Evolutionary conservation across 2,113 vertebrate species (phyloP), one percentile per base, ranked within the genome.

Genomic region (Planiliza haematocheilus): DNA sequence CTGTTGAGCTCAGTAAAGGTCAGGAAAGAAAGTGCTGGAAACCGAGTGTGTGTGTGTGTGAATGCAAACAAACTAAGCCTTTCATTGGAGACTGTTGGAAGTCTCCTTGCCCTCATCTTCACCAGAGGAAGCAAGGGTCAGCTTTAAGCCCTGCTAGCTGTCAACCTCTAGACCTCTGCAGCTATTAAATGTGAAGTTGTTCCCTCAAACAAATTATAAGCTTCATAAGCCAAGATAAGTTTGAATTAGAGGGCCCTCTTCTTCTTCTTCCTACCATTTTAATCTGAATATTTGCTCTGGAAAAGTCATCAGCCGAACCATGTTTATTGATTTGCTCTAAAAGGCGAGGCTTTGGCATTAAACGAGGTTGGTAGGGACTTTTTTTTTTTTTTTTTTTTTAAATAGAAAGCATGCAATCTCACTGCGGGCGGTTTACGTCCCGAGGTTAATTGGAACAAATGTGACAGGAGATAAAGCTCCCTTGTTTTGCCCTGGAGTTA

Each of bases 151-250:
- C 41, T 49, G 48, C 30, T 39, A 63, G 51, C 71, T 66, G 76
- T 59, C 76, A 68, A 42, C 51, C 52, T 69, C 53, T 65, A 38
- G 59, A 79, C 59, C 50, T 84, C 66, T 34, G 36, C 38, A 30
- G 41, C 2, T 39, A 82, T 58, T 77, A 45, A 74, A 67, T 13
- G 55, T 7, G 36, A 67, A 60, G 57, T 45, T 55, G 58, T 43
- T 70, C 38, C 63, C 56, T 74, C 51, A 59, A 49, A 61, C 70
- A 60, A 81, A 84, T 76, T 66, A 79, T 41, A 69, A 75, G 66
- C 53, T 52, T 53, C 49, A 65, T 61, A 72, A 75, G 46, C 78
- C 78, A 73, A 66, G 61, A 73, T 52, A 49, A 13, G 16, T 30
- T 73, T 76, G 34, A 81, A 78, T 70, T 73, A 50, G 17, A 66